Evolutionary conservation across 2,888 invertebrate species (phyloP), one percentile per base, ranked within the genome.

Genomic region (Mythimna albipuncta): DNA sequence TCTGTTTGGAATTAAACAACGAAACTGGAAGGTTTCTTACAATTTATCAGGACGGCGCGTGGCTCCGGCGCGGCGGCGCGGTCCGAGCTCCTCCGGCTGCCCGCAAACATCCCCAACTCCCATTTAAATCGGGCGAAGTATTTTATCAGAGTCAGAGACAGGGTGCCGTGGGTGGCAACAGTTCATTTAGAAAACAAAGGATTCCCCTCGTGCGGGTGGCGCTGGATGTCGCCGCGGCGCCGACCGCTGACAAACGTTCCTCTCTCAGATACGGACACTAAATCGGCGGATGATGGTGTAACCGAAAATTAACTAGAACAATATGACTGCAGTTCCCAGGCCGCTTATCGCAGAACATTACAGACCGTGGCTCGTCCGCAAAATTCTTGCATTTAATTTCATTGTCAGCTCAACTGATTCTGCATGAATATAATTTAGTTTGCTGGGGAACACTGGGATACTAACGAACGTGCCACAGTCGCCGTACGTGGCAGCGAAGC

Each of bases 151-250:
- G 84, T 83, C 84, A 77, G 75, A 77, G 80, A 71, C 84, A 75
- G 74, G 77, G 75, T 76, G 73, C 70, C 71, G 81, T 82, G 86
- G 85, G 84, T 79, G 83, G 87, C 68, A 79, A 85, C 86, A 83
- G 82, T 90, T 89, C 85, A 89, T 91, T 90, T 88, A 86, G 77
- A 79, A 87, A 88, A 91, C 91, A 90, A 91, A 89, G 88, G 89
- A 79, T 77, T 64, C 75, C 69, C 64, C 75, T 75, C 81, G 58
- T 19, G 47, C 62, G 82, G 78, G 69, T 41, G 69, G 75, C 62
- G 79, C 67, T 75, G 77, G 64, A 21, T 50, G 62, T 69, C 73
- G 72, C 75, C 75, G 64, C 65, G 64, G 54, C 76, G 71, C 81
- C 67, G 72, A 73, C 84, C 79, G 77, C 76, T 87, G 87, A 89